Evolutionary conservation across 2,113 vertebrate genomes (phyloP), one percentile per base, ranked within the genome.

Genomic region (Vidua macroura): DNA sequence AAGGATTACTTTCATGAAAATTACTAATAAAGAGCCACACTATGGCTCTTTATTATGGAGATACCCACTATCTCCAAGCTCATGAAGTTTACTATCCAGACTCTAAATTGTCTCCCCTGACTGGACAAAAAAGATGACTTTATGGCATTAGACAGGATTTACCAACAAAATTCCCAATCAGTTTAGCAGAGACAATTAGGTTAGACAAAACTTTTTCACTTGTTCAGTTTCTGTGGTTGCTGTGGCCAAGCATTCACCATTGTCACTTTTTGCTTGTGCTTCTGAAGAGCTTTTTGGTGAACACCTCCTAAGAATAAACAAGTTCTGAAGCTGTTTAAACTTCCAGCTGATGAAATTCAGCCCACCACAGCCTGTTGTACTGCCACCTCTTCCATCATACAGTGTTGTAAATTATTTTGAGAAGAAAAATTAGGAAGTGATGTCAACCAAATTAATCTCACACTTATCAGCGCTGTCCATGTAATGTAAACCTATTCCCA

Each of bases 341-440:
- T 59, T 76, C 41, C 72, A 58, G 25, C 20, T 63, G 48, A 63
- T 14, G 20, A 41, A 66, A 88, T 62, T 27, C n/a, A 80, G 59
- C 13, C 35, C 11, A 20, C n/a, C 15, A 23, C 0, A 13, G 37
- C 44, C 12, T 24, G 16, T 33, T 1, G 0, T 16, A n/a, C 23
- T 19, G 11, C 49, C 66, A 75, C 9, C 15, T 79, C 41, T 66
- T 70, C 27, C 10, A 68, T 15, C 44, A 31, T 0, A 6, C 12
- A 49, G 30, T 12, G 56, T 1, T 43, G 25, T 16, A 8, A 67
- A 63, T 16, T 11, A 67, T 39, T 70, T 12, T 5, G 16, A 83
- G 19, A 14, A 67, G 33, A 62, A 93, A 60, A 72, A 90, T 39
- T 17, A 68, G 52, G 6, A 91, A 59, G 11, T 14, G 19, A 92